A percentile compares a stretch with the other conserved stretches of the same genome.
Conservation (phyloP, 1,140 invertebrate species). For the Drosophila punjabiensis region DNA sequence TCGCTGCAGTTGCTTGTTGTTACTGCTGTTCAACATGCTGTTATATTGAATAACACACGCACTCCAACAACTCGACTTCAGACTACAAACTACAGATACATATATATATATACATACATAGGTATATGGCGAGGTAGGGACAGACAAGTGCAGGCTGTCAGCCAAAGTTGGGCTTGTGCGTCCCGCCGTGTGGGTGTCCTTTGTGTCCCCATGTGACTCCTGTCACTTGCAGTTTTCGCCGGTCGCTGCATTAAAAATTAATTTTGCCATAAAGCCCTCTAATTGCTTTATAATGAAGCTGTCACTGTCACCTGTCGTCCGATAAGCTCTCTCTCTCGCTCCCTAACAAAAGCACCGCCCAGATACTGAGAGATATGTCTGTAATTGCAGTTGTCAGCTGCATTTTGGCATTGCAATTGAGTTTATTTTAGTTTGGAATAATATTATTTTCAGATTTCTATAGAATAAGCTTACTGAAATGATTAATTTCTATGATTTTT, state of each 20-base stretch:
- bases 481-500: too few relatives aligned
- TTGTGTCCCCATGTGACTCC: constrained; percentile 62
- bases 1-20: constrained; percentile 65
- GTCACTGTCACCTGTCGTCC: constrained; percentile 79
- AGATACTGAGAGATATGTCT: constrained; percentile 1
- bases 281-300: constrained; percentile 84
- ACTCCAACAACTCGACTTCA: constrained; percentile 38
- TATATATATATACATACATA: neutral
- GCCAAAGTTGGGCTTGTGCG: constrained; percentile 29
- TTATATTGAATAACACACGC: constrained; percentile 79
- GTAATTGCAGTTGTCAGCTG: constrained; percentile 32
- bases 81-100: constrained; percentile 11
- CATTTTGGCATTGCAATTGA: constrained; percentile 8
- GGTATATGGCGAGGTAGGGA: constrained; percentile 16
- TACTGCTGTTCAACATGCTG: constrained; percentile 77
- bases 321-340: constrained; percentile 73
- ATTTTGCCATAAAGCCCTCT: constrained; percentile 60
- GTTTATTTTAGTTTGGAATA: neutral
- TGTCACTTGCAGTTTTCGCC: constrained; percentile 75
- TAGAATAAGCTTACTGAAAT: too few relatives aligned
- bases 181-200: constrained; percentile 43
- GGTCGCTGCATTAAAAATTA: constrained; percentile 74
- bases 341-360: constrained; percentile 34
- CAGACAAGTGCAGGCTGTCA: constrained; percentile 48
- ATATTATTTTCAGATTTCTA: too few relatives aligned